phyloP scores from a whole-genome alignment of 2,888 invertebrate species.

The Actias luna region DNA sequence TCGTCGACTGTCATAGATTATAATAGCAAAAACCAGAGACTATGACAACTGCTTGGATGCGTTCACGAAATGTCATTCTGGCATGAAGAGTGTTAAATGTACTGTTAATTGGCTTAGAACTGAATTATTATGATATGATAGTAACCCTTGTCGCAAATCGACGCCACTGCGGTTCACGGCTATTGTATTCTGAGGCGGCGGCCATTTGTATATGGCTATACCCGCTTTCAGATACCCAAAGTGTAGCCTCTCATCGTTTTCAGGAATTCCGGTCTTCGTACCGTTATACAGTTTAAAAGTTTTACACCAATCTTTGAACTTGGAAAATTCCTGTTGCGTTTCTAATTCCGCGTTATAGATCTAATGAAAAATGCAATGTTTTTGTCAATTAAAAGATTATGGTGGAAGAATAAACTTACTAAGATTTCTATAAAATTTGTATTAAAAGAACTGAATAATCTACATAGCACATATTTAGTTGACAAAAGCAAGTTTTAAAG shows the following conservation, averaged over 20 bases:
- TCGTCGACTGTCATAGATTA: too few species aligned
- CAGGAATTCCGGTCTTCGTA: conserved; percentile 68
- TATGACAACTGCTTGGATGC: too few species aligned
- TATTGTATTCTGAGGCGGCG: conserved; percentile 77
- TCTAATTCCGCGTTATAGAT: conserved; percentile 86
- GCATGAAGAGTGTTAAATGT: too few species aligned
- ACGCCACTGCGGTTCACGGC: conserved; percentile 75
- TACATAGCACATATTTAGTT: too few species aligned
- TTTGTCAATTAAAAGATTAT: neutral
- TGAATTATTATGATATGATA: too few species aligned
- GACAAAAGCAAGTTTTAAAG: too few species aligned
- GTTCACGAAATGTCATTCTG: too few species aligned
- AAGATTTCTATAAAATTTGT: too few species aligned
- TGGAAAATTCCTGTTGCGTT: conserved; percentile 83
- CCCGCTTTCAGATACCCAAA: conserved; percentile 62
- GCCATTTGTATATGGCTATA: conserved; percentile 85
- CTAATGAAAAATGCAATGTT: conserved; percentile 39
- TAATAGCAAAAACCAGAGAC: too few species aligned
- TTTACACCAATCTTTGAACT: conserved; percentile 85
- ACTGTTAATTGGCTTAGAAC: too few species aligned
- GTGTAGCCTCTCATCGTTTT: conserved; percentile 60
- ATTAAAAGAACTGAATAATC: too few species aligned
- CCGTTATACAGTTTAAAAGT: conserved; percentile 84
- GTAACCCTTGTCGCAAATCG: conserved; percentile 78
- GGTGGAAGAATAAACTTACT: too few species aligned